Conservation (phyloP, 2,113 vertebrate genomes). For the Tragelaphus scriptus region DNA sequence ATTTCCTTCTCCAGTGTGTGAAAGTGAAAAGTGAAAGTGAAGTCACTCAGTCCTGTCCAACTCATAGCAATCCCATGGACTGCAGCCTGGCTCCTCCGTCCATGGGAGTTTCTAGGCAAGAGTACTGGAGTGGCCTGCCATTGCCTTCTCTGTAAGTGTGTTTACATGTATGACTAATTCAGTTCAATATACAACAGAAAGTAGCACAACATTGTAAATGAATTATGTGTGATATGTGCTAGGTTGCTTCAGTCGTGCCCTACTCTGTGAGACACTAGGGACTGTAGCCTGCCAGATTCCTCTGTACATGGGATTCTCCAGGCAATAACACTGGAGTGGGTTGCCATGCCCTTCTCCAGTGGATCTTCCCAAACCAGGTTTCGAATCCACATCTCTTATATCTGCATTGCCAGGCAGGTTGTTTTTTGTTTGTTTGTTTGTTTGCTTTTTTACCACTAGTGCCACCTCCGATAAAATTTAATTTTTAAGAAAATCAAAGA, state of each 20-base stretch:
- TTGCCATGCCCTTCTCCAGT: not conserved
- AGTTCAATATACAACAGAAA: not conserved
- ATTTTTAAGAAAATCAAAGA: not conserved
- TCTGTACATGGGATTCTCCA: not conserved
- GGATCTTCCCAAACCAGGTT: not conserved
- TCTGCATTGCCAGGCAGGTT: not conserved
- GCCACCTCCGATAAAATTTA: not conserved
- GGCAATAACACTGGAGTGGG: not conserved
- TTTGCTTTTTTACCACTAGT: not conserved
- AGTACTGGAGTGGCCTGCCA: no score
- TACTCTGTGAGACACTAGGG: not conserved
- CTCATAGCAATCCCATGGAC: no score
- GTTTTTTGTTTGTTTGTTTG: no score
- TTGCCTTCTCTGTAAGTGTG: not conserved
- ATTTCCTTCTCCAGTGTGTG: no score
- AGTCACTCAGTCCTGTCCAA: no score
- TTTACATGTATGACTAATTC: not conserved
- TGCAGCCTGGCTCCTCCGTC: no score
- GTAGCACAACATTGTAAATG: not conserved
- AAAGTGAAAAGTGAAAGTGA: no score
- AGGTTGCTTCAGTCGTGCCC: not conserved
- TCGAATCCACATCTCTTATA: not conserved
- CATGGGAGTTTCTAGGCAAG: no score
- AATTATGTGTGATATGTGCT: not conserved
- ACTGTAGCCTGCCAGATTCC: not conserved